These are phyloP conservation scores for Seriola rivoliana DNA, from an alignment of 2,113 vertebrate species.

Conservation along the genomic window DNA sequence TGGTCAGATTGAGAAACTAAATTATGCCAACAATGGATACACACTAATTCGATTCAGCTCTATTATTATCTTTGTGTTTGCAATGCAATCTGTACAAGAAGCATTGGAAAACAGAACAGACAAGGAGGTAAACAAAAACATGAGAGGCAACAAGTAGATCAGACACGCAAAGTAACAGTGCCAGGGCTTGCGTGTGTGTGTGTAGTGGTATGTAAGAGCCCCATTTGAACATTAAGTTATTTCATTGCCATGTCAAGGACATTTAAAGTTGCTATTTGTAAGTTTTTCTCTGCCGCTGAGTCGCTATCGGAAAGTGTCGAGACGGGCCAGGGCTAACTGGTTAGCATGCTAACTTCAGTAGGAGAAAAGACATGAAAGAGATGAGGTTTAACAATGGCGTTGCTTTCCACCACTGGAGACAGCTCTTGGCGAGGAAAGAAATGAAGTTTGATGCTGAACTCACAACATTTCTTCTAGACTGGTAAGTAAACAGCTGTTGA, in stretches of 20 bases:
- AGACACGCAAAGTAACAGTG: neutral
- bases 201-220: neutral
- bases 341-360: too few relatives aligned
- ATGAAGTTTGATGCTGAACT: too few relatives aligned
- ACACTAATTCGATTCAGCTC: conserved; percentile 28
- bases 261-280: neutral
- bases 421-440: too few relatives aligned
- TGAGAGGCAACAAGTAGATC: neutral
- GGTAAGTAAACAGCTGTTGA: too few relatives aligned
- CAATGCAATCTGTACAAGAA: neutral
- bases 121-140: neutral
- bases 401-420: too few relatives aligned
- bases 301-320: too few relatives aligned
- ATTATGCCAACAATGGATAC: conserved; percentile 18
- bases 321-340: too few relatives aligned
- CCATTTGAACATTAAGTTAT: neutral
- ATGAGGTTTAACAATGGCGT: too few relatives aligned
- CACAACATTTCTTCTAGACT: too few relatives aligned
- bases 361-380: too few relatives aligned
- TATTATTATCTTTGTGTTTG: conserved; percentile 13
- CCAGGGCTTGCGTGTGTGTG: neutral
- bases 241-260: neutral
- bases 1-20: conserved; percentile 43
- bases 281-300: too few relatives aligned
- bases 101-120: neutral